These are phyloP conservation scores for Bruchidius siliquastri DNA, from an alignment of 2,888 invertebrate species.

Conservation along the genomic window DNA sequence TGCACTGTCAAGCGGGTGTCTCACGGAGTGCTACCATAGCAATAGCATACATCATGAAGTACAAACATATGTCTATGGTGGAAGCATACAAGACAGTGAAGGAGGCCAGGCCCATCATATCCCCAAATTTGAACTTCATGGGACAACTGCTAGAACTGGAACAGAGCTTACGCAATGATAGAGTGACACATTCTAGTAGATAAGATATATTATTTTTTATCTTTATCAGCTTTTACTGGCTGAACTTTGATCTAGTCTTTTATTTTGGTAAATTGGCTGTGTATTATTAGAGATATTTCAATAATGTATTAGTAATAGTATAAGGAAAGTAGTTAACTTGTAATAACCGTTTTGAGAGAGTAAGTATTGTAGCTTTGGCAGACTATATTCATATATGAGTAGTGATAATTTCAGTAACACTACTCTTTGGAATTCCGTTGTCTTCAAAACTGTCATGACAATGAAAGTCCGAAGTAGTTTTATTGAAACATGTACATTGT, in stretches of 20 bases:
- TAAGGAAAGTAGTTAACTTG: background rate
- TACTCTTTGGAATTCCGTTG: too few relatives aligned
- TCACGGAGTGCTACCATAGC: slow-evolving; percentile 92
- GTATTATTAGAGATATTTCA: slow-evolving; percentile 41
- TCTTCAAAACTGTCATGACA: too few relatives aligned
- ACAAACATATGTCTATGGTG: slow-evolving; percentile 73
- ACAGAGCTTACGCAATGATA: slow-evolving; percentile 55
- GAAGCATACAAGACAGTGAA: slow-evolving; percentile 87
- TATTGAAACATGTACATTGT: too few relatives aligned
- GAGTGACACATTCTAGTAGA: slow-evolving; percentile 53
- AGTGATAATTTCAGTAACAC: background rate
- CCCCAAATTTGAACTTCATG: slow-evolving; percentile 93
- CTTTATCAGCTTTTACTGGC: slow-evolving; percentile 34
- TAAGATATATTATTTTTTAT: slow-evolving; percentile 34
- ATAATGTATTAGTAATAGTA: slow-evolving; percentile 4
- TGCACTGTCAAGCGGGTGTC: slow-evolving; percentile 94
- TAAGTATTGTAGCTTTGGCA: background rate
- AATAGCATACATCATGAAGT: slow-evolving; percentile 91
- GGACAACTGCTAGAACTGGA: slow-evolving; percentile 83
- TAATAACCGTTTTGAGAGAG: background rate
- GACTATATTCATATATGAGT: background rate
- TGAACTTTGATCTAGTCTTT: slow-evolving; percentile 40
- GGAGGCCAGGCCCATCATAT: slow-evolving; percentile 80
- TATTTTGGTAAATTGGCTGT: slow-evolving; percentile 44
- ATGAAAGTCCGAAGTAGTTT: too few relatives aligned